phyloP scores from a whole-genome alignment of 1,140 invertebrate genomes.

The Trichogramma pretiosum region DNA sequence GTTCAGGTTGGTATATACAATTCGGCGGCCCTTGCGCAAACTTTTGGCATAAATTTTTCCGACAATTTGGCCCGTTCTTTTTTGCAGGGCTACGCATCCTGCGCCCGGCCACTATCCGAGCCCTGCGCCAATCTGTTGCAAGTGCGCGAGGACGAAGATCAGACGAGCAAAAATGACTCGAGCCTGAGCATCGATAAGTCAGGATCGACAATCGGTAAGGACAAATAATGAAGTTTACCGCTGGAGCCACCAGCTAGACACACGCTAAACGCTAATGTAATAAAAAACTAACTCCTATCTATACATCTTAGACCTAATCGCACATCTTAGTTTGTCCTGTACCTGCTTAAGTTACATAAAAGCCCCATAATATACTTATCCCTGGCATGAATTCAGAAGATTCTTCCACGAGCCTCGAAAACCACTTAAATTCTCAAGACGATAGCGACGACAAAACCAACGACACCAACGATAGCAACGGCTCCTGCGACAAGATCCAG shows the following conservation, averaged over 20 bases:
- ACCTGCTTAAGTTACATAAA: too few relatives aligned
- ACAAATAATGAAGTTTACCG: slow-evolving; percentile 5
- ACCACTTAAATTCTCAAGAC: slow-evolving; percentile 10
- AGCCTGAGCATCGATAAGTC: slow-evolving; percentile 30
- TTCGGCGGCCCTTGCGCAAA: too few relatives aligned
- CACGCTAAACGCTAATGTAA: too few relatives aligned
- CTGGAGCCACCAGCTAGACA: background rate
- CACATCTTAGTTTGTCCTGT: too few relatives aligned
- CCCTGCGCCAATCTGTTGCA: slow-evolving; percentile 42
- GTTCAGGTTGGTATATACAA: slow-evolving; percentile 63
- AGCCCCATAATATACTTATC: slow-evolving; percentile 1
- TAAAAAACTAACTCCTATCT: too few relatives aligned
- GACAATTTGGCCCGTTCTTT: background rate
- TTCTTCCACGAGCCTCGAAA: slow-evolving; percentile 8
- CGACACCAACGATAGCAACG: slow-evolving; percentile 12
- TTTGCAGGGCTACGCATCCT: slow-evolving; percentile 34
- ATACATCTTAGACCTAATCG: too few relatives aligned
- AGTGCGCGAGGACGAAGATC: slow-evolving; percentile 50
- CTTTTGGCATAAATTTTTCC: too few relatives aligned
- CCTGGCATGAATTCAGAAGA: slow-evolving; percentile 12
- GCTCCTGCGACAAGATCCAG: background rate
- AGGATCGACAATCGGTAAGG: slow-evolving; percentile 30
- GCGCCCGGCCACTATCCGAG: slow-evolving; percentile 35
- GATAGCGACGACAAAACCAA: slow-evolving; percentile 11
- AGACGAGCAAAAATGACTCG: slow-evolving; percentile 26